Evolutionary conservation across 2,113 vertebrate species (phyloP).

Genomic region (Neogobius melanostomus): DNA sequence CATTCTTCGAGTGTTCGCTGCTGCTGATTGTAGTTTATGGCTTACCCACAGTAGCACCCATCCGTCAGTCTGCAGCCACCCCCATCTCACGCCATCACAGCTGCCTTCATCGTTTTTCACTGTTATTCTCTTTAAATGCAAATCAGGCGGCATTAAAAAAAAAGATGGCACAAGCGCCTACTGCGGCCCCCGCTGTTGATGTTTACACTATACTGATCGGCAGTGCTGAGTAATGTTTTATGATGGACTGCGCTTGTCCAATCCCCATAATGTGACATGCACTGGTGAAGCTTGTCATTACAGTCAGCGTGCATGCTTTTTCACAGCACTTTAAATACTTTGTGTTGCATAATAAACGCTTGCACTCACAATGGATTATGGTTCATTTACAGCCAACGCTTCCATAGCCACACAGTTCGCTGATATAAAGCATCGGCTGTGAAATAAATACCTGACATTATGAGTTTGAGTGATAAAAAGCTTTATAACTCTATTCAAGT

Average conservation of each 20-base stretch:
- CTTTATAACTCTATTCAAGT: too few relatives aligned
- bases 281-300: constrained; percentile 44
- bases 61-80: constrained; percentile 1
- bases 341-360: constrained; percentile 18
- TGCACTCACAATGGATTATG: constrained; percentile 2
- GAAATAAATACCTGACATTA: not conserved
- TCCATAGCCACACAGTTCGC: constrained; percentile 15
- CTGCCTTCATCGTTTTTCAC: constrained; percentile 26
- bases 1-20: not conserved
- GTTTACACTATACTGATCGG: constrained; percentile 51
- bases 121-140: constrained; percentile 33
- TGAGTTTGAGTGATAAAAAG: too few relatives aligned
- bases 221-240: constrained; percentile 60
- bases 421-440: not conserved
- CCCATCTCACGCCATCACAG: constrained; percentile 5
- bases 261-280: constrained; percentile 48
- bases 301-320: constrained; percentile 30
- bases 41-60: constrained; percentile 6
- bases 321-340: constrained; percentile 44
- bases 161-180: constrained; percentile 25
- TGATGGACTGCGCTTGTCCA: constrained; percentile 54
- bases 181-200: constrained; percentile 23
- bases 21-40: not conserved
- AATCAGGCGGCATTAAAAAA: constrained; percentile 29
- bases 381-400: constrained; percentile 18